phyloP scores from a whole-genome alignment of 2,797 vertebrate species.

The Macrochelys suwanniensis region DNA sequence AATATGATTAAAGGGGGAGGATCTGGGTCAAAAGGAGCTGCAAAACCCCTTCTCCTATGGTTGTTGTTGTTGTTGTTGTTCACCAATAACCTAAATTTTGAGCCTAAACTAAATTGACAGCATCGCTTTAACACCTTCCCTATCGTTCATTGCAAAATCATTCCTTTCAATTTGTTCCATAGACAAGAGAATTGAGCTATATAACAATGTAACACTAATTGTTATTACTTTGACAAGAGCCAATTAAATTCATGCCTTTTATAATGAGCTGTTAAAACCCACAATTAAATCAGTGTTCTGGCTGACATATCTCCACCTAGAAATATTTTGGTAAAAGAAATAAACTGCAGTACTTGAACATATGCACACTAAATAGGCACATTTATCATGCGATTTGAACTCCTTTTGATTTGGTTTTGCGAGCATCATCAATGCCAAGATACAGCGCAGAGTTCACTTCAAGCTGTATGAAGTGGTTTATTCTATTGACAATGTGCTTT shows the following conservation, averaged over 20 bases:
- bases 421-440: neutral
- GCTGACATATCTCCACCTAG: neutral
- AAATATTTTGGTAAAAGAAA: constrained; percentile 43
- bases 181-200: constrained; percentile 55
- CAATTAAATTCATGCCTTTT: constrained; percentile 69
- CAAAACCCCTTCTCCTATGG: neutral
- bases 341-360: constrained; percentile 3
- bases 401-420: constrained; percentile 12
- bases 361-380: neutral
- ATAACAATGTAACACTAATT: constrained; percentile 50
- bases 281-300: constrained; percentile 61
- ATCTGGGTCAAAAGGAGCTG: neutral
- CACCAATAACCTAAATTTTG: neutral
- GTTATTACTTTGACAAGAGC: constrained; percentile 55
- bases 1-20: neutral
- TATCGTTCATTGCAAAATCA: constrained; percentile 32
- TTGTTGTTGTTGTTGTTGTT: neutral
- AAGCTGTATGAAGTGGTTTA: constrained; percentile 72
- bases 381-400: neutral
- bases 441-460: constrained; percentile 43
- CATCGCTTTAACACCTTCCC: constrained; percentile 40
- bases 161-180: constrained; percentile 43
- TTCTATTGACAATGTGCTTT: constrained; percentile 68
- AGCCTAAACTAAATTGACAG: constrained; percentile 21
- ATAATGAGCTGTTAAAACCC: constrained; percentile 69